Evolutionary conservation across 1,140 invertebrate species (phyloP), one percentile per base, ranked within the genome.

Genomic region (Maniola jurtina): DNA sequence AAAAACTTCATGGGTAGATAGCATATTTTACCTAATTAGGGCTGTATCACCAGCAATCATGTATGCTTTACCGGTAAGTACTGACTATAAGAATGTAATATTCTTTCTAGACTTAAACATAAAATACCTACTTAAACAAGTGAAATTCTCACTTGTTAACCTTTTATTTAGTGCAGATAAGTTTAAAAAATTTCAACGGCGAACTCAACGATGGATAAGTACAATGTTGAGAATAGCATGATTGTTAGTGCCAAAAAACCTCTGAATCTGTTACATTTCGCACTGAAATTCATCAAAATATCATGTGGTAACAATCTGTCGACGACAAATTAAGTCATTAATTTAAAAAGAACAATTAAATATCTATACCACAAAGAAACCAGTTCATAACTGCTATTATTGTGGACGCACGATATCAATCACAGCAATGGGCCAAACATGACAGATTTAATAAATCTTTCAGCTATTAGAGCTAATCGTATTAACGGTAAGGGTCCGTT

Each of bases 391-490:
- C 35, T 40, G 61, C 40, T 62, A 57, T 57, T 57, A 57, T 57
- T 40, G 55, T 38, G 38, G 15, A 52, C 36, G 36, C 48, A 52
- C n/a, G 61, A 62, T 54, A 62, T 62, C 48, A 62, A 62, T 62
- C 61, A 62, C 11, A 36, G 33, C 34, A 15, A 52, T 50, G 13
- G 61, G 36, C 61, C 34, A 62, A 62, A 54, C 61, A 52, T 54
- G 61, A 62, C 61, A 62, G 61, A 4, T 14, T 50, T 25, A 62
- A 62, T 62, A 62, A 62, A 62, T 62, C 61, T 62, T 62, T 62
- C 34, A 52, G 50, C 36, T 40, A 57, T 57, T 57, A 57, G 14
- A 40, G 15, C 14, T 57, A 40, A 57, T 57, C 4, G n/a, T 33
- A 40, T 57, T 57, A 40, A 38, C 14, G 55, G 2, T 56, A 57